A percentile compares a stretch with the other conserved stretches of the same genome.
Conservation (phyloP, 2,888 invertebrate genomes). For the Xestia c-nigrum region DNA sequence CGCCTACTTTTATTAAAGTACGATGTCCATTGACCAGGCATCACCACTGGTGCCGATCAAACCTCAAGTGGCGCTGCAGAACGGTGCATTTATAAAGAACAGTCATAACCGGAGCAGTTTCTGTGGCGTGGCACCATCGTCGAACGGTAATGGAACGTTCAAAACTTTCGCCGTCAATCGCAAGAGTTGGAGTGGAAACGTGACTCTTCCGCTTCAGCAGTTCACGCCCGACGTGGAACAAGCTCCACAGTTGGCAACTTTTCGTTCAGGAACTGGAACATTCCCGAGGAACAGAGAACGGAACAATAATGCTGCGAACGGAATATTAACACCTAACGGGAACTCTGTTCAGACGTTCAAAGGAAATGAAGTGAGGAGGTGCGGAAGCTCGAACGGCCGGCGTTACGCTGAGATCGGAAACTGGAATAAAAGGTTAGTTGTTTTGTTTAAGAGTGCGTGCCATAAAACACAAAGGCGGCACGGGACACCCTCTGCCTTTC, state of each 20-base stretch:
- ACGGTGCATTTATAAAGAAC: slow-evolving; percentile 89
- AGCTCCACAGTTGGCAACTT: slow-evolving; percentile 86
- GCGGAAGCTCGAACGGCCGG: slow-evolving; percentile 89
- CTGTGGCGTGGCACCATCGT: slow-evolving; percentile 87
- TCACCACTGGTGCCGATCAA: slow-evolving; percentile 89
- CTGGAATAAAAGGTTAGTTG: slow-evolving; percentile 90
- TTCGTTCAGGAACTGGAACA: slow-evolving; percentile 88
- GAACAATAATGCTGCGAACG: slow-evolving; percentile 87
- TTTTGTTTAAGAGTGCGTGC: slow-evolving; percentile 62
- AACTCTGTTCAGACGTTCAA: slow-evolving; percentile 86
- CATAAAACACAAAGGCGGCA: not conserved
- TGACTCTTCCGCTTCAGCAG: slow-evolving; percentile 88
- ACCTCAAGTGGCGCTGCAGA: slow-evolving; percentile 85
- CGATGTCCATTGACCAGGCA: slow-evolving; percentile 90
- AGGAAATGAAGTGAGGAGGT: slow-evolving; percentile 90
- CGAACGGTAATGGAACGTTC: slow-evolving; percentile 87
- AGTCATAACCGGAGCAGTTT: slow-evolving; percentile 90
- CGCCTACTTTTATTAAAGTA: slow-evolving; percentile 81
- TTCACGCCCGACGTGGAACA: slow-evolving; percentile 82
- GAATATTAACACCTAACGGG: slow-evolving; percentile 90
- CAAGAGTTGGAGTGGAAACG: slow-evolving; percentile 90
- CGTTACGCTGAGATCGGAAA: slow-evolving; percentile 91
- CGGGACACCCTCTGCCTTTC: no score
- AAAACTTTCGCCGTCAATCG: slow-evolving; percentile 89
- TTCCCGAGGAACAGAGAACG: slow-evolving; percentile 88